Evolutionary conservation across 92 coral and sea anemone genomes (phyloP), one percentile per base, ranked within the genome.

Genomic region (Porites divaricata): DNA sequence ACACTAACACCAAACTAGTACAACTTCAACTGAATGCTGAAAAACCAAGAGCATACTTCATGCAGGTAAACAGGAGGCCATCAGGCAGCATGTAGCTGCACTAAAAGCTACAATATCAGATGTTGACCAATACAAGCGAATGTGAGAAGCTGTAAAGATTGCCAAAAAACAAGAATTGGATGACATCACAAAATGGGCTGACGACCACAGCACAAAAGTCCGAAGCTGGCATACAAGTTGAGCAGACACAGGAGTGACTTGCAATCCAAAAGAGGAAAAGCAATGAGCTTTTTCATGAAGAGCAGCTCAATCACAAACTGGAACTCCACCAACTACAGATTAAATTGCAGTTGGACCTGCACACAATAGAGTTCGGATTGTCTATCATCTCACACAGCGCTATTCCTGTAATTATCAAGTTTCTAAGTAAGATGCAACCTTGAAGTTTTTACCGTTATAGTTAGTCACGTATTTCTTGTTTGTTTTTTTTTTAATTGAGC

Each of bases 131-230:
- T 48, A 70, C 63, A 75, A 82, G 67, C 54, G 74, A 28, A 54
- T 75, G 24, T 76, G 81, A 50, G 87, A 87, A 87, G 91, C 78
- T 16, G 25, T 24, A 14, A 74, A 73, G 75, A 74, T 87, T 14
- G 35, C 57, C 28, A 57, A 52, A 14, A 71, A 87, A 24, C 66
- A 20, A 23, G 91, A 81, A 22, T 41, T 64, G 16, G 49, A 48
- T 23, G 87, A 74, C 49, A 80, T 81, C 3, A 67, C 26, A 45
- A 22, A 28, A 71, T 87, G 86, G 90, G 63, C 24, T 21, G 70
- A 35, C 7, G 75, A 26, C 14, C 21, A 67, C 49, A 85, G 78
- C 48, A 52, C 25, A 14, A 86, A 79, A 65, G 19, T 70, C 83
- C 70, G 50, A 72, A 25, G 85, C 85, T 26, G 89, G 78, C 78